phyloP scores from a whole-genome alignment of 2,113 vertebrate species.

The Myanophis thanlyinensis region DNA sequence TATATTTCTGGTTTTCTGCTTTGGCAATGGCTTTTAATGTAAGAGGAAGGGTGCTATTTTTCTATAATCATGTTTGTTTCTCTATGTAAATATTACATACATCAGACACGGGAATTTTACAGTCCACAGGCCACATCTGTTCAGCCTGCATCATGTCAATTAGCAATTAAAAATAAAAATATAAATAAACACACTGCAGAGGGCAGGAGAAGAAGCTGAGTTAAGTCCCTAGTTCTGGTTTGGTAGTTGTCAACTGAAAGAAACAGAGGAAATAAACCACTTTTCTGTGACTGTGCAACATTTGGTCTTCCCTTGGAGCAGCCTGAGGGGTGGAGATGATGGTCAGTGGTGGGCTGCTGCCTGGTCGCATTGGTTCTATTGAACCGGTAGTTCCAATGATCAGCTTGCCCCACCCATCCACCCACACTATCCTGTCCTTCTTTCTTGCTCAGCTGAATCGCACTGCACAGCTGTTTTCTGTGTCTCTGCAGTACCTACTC shows the following conservation, averaged over 20 bases:
- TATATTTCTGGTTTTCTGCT: neutral
- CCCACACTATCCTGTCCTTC: no score
- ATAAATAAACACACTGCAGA: neutral
- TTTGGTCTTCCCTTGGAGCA: neutral
- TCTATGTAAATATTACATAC: neutral
- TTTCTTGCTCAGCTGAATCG: no score
- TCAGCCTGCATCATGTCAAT: neutral
- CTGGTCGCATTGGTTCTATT: no score
- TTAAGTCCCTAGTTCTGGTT: neutral
- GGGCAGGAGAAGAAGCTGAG: neutral
- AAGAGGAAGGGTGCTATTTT: neutral
- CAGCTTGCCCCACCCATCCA: no score
- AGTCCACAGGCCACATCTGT: neutral
- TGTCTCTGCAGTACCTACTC: no score
- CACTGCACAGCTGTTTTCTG: no score
- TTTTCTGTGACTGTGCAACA: neutral
- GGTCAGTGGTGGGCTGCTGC: no score
- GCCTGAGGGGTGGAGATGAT: neutral
- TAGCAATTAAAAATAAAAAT: neutral
- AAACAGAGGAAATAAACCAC: neutral
- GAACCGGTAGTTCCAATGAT: no score
- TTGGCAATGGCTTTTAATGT: neutral
- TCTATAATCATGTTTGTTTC: neutral
- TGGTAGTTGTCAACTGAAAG: neutral
- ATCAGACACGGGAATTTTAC: neutral